Evolutionary conservation across 2,113 vertebrate genomes (phyloP).

Genomic region (Podilymbus podiceps): DNA sequence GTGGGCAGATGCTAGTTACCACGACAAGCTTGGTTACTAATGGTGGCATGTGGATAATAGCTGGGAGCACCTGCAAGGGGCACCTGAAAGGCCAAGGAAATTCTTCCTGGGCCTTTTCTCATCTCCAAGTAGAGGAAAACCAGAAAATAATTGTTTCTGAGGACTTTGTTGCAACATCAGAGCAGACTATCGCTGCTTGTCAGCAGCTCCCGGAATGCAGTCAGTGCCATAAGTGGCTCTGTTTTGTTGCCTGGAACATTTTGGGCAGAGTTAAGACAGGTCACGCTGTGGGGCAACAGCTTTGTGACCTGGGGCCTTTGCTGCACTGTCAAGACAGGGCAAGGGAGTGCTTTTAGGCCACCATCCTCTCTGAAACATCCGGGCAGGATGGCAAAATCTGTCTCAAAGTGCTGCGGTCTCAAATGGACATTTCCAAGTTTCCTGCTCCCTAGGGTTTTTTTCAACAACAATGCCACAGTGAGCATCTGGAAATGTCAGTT

Average conservation of each 20-base stretch:
- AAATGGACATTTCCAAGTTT: neutral
- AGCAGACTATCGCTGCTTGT: neutral
- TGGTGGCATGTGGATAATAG: neutral
- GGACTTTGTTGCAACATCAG: neutral
- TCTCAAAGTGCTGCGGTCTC: neutral
- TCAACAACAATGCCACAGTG: accelerated
- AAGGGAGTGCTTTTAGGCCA: neutral
- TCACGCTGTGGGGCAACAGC: neutral
- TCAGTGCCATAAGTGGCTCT: neutral
- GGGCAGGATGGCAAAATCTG: neutral
- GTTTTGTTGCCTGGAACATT: neutral
- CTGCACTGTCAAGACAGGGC: neutral
- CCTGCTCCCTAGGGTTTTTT: neutral
- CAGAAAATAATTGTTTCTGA: neutral
- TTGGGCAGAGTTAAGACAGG: neutral
- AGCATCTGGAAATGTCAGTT: neutral
- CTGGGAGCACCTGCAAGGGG: neutral
- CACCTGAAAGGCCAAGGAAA: neutral
- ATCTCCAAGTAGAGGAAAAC: neutral
- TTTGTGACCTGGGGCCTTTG: neutral
- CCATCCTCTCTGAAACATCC: neutral
- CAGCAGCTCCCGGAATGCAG: neutral
- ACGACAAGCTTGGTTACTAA: neutral
- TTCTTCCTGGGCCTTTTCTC: neutral
- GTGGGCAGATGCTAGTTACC: neutral